phyloP scores from a whole-genome alignment of 2,888 invertebrate genomes.

The Globia sparganii region DNA sequence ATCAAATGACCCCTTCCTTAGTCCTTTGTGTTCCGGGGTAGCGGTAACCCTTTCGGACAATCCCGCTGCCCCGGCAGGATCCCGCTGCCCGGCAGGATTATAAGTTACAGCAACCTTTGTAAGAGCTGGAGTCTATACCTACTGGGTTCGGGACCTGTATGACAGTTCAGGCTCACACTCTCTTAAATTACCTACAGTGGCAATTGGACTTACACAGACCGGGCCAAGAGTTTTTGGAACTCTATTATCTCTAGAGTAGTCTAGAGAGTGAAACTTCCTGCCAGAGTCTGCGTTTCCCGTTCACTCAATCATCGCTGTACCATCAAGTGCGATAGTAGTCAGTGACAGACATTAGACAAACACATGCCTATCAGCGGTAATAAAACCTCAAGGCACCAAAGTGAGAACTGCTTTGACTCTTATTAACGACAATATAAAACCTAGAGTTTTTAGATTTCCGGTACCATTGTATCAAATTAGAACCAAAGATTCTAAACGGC shows the following conservation, averaged over 20 bases:
- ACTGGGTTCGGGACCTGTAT: too few species aligned
- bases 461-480: neutral
- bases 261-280: neutral
- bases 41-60: too few species aligned
- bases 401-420: constrained; percentile 12
- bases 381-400: neutral
- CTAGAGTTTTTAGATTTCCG: neutral
- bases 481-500: neutral
- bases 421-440: neutral
- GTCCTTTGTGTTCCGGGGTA: too few species aligned
- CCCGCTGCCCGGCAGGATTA: too few species aligned
- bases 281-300: neutral
- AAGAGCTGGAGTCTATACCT: neutral
- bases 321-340: neutral
- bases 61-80: too few species aligned
- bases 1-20: too few species aligned
- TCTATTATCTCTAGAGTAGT: neutral
- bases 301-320: neutral
- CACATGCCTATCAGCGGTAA: neutral
- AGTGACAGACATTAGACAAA: neutral
- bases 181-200: too few species aligned
- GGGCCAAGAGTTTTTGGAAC: too few species aligned
- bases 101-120: neutral
- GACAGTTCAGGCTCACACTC: too few species aligned
- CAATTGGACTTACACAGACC: neutral